These are phyloP conservation scores for Fopius arisanus DNA, from an alignment of 1,140 invertebrate genomes.

Conservation along the genomic window DNA sequence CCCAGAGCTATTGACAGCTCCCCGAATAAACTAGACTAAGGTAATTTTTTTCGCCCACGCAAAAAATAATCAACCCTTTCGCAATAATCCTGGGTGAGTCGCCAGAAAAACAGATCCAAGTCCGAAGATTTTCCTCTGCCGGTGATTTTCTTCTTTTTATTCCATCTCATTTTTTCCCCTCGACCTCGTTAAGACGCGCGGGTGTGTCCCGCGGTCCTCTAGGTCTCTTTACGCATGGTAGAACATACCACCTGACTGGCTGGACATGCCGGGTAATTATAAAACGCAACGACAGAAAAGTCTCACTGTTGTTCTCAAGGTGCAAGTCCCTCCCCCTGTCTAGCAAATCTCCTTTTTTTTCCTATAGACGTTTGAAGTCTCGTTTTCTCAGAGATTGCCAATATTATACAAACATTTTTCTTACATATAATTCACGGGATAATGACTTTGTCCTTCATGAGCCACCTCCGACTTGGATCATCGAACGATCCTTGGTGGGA, in stretches of 20 bases:
- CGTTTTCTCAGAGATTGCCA: not conserved
- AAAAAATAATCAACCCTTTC: not conserved
- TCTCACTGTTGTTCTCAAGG: not conserved
- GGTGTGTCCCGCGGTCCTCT: slow-evolving; percentile 43
- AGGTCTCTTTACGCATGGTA: slow-evolving; percentile 49
- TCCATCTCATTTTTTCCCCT: slow-evolving; percentile 1
- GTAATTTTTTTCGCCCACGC: not conserved
- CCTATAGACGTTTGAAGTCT: not conserved
- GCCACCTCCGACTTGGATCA: slow-evolving; percentile 13
- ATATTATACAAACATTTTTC: slow-evolving; percentile 35
- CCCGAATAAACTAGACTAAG: not conserved
- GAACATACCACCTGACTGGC: slow-evolving; percentile 41
- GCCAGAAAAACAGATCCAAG: not conserved
- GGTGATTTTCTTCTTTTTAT: slow-evolving; percentile 10
- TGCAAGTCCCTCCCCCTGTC: not conserved
- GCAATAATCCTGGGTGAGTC: not conserved
- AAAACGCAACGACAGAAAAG: slow-evolving; percentile 10
- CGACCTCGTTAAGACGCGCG: slow-evolving; percentile 26
- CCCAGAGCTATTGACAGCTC: no score
- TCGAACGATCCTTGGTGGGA: not conserved
- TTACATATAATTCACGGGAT: slow-evolving; percentile 48
- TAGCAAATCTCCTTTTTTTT: not conserved
- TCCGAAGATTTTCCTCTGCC: not conserved
- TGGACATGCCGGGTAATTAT: slow-evolving; percentile 27
- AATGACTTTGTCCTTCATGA: slow-evolving; percentile 51